Percentiles rank a stretch among this genome's conserved stretches.
Conservation (phyloP, 1,140 invertebrate genomes). For the Neodiprion lecontei region DNA sequence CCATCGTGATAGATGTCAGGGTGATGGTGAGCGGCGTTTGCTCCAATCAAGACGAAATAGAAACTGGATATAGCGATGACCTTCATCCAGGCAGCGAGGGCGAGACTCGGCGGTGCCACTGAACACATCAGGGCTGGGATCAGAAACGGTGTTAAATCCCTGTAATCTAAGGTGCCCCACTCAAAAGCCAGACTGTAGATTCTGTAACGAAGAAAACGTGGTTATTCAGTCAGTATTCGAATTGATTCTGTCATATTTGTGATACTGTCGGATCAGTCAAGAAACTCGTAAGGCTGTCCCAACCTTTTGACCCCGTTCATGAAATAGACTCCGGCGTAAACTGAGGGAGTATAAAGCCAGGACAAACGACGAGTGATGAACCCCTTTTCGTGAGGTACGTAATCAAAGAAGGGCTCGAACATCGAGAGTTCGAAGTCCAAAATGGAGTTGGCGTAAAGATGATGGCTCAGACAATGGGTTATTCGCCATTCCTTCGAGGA, state of each 20-base stretch:
- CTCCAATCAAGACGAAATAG: conserved; percentile 69
- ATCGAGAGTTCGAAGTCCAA: conserved; percentile 77
- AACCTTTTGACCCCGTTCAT: conserved; percentile 61
- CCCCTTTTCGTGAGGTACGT: conserved; percentile 65
- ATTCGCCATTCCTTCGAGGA: conserved; percentile 78
- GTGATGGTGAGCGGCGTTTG: conserved; percentile 84
- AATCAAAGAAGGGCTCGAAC: conserved; percentile 75
- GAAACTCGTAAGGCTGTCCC: background rate
- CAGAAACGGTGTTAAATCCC: conserved; percentile 59
- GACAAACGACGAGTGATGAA: conserved; percentile 54
- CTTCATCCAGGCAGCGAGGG: conserved; percentile 65
- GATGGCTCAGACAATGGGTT: conserved; percentile 80
- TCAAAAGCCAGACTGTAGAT: conserved; percentile 37
- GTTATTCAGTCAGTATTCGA: conserved; percentile 41
- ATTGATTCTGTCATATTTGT: conserved; percentile 76
- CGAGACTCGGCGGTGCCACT: conserved; percentile 42
- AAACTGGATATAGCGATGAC: conserved; percentile 69
- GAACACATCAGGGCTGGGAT: conserved; percentile 64
- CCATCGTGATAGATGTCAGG: conserved; percentile 86
- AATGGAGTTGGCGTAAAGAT: conserved; percentile 80
- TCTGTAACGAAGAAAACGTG: conserved; percentile 35
- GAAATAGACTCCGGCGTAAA: conserved; percentile 59
- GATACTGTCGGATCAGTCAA: conserved; percentile 57
- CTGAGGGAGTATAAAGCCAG: conserved; percentile 60
- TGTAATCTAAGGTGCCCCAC: conserved; percentile 35